A percentile compares a stretch with the other conserved stretches of the same genome.
phyloP scores from a whole-genome alignment of 1,140 invertebrate species.

The Diorhabda sublineata region DNA sequence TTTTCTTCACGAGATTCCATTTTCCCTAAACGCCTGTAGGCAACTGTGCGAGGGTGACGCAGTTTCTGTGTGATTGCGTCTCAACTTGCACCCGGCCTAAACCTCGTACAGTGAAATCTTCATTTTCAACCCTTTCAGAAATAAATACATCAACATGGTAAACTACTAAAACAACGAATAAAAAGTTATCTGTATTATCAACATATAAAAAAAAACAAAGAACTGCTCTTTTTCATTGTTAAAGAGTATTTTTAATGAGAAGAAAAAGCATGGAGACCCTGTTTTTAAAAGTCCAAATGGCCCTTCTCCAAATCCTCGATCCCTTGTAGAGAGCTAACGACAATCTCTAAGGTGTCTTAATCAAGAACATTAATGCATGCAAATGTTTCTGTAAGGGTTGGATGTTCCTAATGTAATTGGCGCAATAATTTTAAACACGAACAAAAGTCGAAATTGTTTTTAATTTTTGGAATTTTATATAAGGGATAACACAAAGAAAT shows the following conservation, averaged over 20 bases:
- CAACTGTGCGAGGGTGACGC: no score
- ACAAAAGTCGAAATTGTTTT: neutral
- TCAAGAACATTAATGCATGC: neutral
- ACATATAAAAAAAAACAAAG: conserved; percentile 9
- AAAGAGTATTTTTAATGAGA: conserved; percentile 32
- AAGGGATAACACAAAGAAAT: no score
- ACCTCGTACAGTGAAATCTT: no score
- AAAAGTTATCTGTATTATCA: conserved; percentile 24
- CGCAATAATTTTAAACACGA: neutral
- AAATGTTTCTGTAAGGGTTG: neutral
- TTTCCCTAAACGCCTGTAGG: no score
- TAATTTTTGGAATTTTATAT: no score
- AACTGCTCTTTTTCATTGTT: conserved; percentile 7
- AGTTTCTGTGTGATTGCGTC: no score
- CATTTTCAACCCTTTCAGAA: no score
- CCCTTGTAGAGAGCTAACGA: neutral
- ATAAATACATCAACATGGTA: no score
- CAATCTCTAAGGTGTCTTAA: conserved; percentile 2
- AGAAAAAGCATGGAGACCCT: conserved; percentile 30
- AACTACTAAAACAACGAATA: neutral
- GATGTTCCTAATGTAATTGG: neutral
- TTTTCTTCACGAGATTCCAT: no score
- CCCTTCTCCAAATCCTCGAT: neutral
- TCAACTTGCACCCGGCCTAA: no score
- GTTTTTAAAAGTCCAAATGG: conserved; percentile 14